Percentiles rank a stretch among this genome's conserved stretches.
These are phyloP conservation scores for Poecile montanus DNA, from an alignment of 2,797 vertebrate species.

Conservation along the genomic window DNA sequence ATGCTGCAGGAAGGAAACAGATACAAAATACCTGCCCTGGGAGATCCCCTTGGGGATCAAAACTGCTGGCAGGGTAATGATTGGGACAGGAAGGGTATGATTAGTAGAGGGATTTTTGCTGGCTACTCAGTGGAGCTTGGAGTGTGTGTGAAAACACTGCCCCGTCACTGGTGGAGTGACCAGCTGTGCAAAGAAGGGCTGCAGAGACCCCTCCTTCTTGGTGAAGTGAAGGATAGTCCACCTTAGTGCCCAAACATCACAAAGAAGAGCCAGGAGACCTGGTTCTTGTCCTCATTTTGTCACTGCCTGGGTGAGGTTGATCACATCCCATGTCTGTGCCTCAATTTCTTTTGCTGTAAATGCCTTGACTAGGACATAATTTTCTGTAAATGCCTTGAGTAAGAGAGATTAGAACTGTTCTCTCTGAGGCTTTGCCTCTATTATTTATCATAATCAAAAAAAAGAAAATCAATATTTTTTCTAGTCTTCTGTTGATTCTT, in stretches of 20 bases:
- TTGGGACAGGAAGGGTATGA: not conserved
- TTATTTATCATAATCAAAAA: not conserved
- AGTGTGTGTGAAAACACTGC: not conserved
- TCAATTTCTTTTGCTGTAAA: not conserved
- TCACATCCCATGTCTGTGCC: not conserved
- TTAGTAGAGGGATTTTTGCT: not conserved
- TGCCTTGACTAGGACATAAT: no score
- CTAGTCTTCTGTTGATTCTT: not conserved
- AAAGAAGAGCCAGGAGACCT: not conserved
- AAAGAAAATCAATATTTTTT: not conserved
- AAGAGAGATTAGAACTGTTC: not conserved
- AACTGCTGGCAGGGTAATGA: not conserved
- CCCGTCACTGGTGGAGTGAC: no score
- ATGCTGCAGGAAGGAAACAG: not conserved
- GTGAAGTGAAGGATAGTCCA: accelerated
- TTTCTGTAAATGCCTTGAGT: not conserved
- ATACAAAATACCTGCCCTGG: not conserved
- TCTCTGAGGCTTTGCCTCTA: not conserved
- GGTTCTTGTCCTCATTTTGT: not conserved
- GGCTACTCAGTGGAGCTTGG: not conserved
- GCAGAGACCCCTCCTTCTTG: not conserved
- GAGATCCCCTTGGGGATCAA: not conserved
- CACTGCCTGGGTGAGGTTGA: not conserved
- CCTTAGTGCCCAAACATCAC: no score
- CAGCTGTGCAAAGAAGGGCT: not conserved